phyloP scores from a whole-genome alignment of 2,113 vertebrate genomes.

The Rhineura floridana region DNA sequence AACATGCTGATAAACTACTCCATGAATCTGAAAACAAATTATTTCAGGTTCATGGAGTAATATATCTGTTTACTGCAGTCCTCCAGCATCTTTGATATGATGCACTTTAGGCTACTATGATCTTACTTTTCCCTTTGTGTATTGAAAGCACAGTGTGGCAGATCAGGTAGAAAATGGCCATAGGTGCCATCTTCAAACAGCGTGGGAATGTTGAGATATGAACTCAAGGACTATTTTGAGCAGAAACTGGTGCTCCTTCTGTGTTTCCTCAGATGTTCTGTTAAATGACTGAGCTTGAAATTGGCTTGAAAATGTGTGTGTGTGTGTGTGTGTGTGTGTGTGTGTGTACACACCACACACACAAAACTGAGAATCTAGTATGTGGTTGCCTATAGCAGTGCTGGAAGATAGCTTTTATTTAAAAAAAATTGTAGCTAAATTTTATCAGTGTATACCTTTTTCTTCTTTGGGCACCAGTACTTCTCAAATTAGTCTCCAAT shows the following conservation, averaged over 20 bases:
- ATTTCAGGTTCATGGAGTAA: neutral
- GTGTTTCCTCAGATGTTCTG: neutral
- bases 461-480: neutral
- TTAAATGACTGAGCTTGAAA: neutral
- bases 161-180: neutral
- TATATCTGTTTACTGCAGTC: neutral
- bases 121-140: neutral
- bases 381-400: neutral
- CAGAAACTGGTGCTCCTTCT: neutral
- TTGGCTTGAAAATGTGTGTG: neutral
- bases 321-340: neutral
- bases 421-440: neutral
- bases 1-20: neutral
- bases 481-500: neutral
- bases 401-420: neutral
- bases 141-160: neutral
- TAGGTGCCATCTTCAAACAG: neutral
- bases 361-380: neutral
- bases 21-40: neutral
- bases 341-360: too few relatives aligned
- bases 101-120: neutral
- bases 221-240: slow-evolving; percentile 21
- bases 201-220: neutral
- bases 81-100: neutral
- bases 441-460: too few relatives aligned